Conservation (phyloP, 2,888 invertebrate species). For the Branchellion lobata region DNA sequence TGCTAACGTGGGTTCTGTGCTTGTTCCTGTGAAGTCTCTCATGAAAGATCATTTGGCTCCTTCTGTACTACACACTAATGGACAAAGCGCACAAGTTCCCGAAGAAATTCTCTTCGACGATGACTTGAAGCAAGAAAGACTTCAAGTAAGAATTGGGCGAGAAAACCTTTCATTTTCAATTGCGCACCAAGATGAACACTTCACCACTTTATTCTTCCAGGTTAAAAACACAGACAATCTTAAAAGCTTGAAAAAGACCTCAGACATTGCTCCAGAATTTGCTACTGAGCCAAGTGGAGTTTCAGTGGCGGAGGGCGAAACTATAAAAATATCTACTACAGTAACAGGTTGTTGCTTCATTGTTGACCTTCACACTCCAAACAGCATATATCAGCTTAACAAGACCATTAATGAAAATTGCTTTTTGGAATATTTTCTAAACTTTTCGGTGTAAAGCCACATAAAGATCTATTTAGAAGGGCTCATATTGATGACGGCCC, state of each 20-base stretch:
- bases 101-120: neutral
- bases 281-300: neutral
- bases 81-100: too few relatives aligned
- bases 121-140: neutral
- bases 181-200: too few relatives aligned
- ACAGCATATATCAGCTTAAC: too few relatives aligned
- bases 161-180: neutral
- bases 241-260: neutral
- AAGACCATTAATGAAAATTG: too few relatives aligned
- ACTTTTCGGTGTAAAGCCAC: too few relatives aligned
- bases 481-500: too few relatives aligned
- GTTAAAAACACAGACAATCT: neutral
- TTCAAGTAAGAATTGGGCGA: too few relatives aligned
- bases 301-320: neutral
- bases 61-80: neutral
- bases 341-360: neutral
- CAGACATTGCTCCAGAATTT: neutral
- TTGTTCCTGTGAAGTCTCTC: conserved; percentile 38
- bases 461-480: too few relatives aligned
- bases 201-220: too few relatives aligned
- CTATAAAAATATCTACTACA: neutral
- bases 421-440: too few relatives aligned
- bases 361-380: too few relatives aligned
- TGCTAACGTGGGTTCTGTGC: conserved; percentile 44
- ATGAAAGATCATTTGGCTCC: conserved; percentile 1